phyloP scores from a whole-genome alignment of 1,140 invertebrate species.

The Leptopilina boulardi region DNA sequence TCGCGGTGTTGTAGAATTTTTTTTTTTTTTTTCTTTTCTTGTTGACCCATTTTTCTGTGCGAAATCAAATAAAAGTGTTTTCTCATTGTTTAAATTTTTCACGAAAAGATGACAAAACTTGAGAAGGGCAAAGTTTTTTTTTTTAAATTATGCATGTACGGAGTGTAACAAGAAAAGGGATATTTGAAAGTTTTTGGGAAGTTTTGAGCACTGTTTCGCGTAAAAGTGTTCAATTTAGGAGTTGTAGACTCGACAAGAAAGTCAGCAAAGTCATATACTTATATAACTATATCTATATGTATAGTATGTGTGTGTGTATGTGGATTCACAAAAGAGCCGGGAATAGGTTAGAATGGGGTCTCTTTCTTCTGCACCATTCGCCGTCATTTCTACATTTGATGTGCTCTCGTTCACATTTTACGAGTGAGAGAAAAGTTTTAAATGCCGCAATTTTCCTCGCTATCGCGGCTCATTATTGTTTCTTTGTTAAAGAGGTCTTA shows the following conservation, averaged over 20 bases:
- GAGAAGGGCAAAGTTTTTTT: not conserved
- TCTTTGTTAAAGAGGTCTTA: slow-evolving; percentile 18
- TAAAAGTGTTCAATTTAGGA: slow-evolving; percentile 1
- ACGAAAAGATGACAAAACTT: not conserved
- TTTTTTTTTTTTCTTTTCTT: too few species aligned
- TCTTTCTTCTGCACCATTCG: slow-evolving; percentile 26
- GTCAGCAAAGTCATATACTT: not conserved
- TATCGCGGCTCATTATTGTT: slow-evolving; percentile 19
- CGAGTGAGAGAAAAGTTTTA: slow-evolving; percentile 16
- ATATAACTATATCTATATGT: not conserved
- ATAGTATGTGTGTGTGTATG: not conserved
- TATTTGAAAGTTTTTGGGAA: not conserved
- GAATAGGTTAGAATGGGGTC: slow-evolving; percentile 15
- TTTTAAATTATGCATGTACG: not conserved
- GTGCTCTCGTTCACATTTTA: slow-evolving; percentile 23
- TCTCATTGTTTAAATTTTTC: not conserved
- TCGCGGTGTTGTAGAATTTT: too few species aligned
- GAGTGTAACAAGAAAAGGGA: not conserved
- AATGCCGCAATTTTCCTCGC: slow-evolving; percentile 25
- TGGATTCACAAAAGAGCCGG: not conserved
- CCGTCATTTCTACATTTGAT: slow-evolving; percentile 19
- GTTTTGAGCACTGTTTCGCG: not conserved
- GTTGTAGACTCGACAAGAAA: not conserved
- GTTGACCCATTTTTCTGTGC: too few species aligned
- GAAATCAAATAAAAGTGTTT: not conserved